Percentiles rank a stretch among this genome's conserved stretches.
phyloP scores from a whole-genome alignment of 2,888 invertebrate genomes.

The Spialia ferax region DNA sequence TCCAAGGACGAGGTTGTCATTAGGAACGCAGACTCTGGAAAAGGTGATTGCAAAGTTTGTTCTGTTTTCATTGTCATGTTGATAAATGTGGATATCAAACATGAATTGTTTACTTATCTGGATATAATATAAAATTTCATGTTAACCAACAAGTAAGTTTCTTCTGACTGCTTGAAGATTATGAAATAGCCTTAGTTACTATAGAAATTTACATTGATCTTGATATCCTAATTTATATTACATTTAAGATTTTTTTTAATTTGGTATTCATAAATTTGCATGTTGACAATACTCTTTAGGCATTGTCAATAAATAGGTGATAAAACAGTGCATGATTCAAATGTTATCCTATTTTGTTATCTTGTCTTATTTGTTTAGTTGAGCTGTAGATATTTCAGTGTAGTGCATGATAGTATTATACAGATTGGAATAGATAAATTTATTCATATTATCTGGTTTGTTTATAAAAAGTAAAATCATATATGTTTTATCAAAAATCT shows the following conservation, averaged over 20 bases:
- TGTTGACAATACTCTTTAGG: neutral
- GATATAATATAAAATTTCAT: neutral
- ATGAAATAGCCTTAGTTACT: no score
- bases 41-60: constrained; percentile 88
- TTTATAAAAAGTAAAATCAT: constrained; percentile 48
- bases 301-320: constrained; percentile 3
- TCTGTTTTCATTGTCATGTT: neutral
- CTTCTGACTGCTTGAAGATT: no score
- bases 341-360: constrained; percentile 54
- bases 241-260: neutral
- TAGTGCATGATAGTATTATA: constrained; percentile 15
- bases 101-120: no score
- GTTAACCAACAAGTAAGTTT: neutral
- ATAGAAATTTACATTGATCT: no score
- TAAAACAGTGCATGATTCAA: constrained; percentile 62
- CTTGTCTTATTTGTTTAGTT: constrained; percentile 53
- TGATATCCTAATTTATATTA: neutral
- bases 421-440: no score
- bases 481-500: constrained; percentile 19
- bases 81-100: neutral
- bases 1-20: constrained; percentile 98
- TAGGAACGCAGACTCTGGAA: constrained; percentile 97
- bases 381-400: constrained; percentile 50
- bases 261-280: constrained; percentile 4
- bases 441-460: constrained; percentile 3